A percentile compares a stretch with the other conserved stretches of the same genome.
These are phyloP conservation scores for Bombus pascuorum DNA, from an alignment of 1,140 invertebrate genomes.

Conservation along the genomic window DNA sequence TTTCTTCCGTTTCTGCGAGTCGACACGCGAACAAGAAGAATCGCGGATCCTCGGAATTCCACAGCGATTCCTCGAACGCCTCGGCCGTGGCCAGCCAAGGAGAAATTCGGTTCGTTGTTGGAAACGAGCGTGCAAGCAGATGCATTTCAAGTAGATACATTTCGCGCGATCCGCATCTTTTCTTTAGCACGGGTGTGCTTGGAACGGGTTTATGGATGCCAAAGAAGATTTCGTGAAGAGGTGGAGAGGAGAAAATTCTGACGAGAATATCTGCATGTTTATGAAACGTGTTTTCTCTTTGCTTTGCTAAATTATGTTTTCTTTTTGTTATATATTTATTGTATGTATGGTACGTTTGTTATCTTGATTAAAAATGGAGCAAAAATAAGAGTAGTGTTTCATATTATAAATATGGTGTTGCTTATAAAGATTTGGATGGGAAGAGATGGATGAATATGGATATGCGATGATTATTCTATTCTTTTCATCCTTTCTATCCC, in stretches of 20 bases:
- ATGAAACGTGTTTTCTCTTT: background rate
- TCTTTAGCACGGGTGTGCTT: background rate
- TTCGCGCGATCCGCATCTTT: background rate
- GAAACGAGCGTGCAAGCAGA: too few species aligned
- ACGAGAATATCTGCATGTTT: background rate
- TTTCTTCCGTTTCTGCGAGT: background rate
- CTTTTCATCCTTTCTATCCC: too few species aligned
- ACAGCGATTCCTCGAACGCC: background rate
- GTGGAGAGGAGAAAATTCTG: background rate
- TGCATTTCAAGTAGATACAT: conserved; percentile 13
- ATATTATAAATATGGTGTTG: background rate
- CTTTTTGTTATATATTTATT: background rate
- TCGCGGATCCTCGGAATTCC: conserved; percentile 29
- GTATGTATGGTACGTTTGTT: background rate
- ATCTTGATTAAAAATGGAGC: background rate
- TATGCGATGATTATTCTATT: too few species aligned
- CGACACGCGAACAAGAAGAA: conserved; percentile 12
- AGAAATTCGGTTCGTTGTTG: conserved; percentile 27
- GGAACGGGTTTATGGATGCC: conserved; percentile 5
- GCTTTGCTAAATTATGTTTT: background rate
- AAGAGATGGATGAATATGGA: background rate
- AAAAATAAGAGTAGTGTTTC: background rate
- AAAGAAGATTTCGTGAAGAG: background rate
- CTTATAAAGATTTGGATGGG: background rate
- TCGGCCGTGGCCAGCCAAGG: background rate